Percentiles rank a stretch among this genome's conserved stretches.
These are phyloP conservation scores for Talpa occidentalis DNA, from an alignment of 2,113 vertebrate genomes.

Conservation along the genomic window DNA sequence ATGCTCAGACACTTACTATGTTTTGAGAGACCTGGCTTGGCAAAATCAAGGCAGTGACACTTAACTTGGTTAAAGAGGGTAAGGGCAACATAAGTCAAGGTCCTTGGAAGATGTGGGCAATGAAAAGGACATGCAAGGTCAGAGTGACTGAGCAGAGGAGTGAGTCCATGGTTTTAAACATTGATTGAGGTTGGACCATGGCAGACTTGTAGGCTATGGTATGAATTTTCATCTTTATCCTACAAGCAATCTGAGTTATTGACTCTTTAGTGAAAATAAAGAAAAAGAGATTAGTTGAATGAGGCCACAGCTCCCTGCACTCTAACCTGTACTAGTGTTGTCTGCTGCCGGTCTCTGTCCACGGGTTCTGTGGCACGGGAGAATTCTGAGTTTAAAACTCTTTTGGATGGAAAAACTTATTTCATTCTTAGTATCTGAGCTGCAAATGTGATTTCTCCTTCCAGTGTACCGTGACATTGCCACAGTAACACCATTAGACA, in stretches of 20 bases:
- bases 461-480: background rate
- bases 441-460: conserved; percentile 40
- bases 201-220: background rate
- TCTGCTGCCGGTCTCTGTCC: background rate
- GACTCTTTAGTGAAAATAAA: background rate
- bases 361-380: background rate
- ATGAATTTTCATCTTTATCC: conserved; percentile 27
- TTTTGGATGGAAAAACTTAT: background rate
- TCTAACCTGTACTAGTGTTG: background rate
- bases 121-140: background rate
- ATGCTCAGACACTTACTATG: background rate
- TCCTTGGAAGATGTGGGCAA: too few relatives aligned
- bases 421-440: conserved; percentile 7
- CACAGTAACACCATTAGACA: background rate
- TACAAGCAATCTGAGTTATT: background rate
- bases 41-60: background rate
- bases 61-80: background rate
- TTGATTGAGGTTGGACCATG: background rate
- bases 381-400: background rate
- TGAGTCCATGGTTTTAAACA: background rate
- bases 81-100: background rate
- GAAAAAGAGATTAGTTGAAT: background rate
- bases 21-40: background rate
- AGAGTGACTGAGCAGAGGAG: background rate
- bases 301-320: background rate